Conservation (phyloP, 2,113 vertebrate species). For the Oophaga pumilio region DNA sequence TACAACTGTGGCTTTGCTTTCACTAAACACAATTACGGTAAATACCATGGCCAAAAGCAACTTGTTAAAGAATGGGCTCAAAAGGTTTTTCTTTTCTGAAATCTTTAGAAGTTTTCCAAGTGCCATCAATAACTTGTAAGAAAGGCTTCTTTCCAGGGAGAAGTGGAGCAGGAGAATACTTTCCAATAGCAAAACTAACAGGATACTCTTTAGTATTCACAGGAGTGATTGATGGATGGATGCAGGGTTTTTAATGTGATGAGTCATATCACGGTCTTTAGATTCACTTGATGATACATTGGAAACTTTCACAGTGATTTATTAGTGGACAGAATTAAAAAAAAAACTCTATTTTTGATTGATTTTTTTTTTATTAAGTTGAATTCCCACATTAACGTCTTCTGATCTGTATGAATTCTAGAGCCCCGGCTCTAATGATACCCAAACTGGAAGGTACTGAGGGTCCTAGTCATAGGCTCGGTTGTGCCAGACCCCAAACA, state of each 20-base stretch:
- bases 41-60: constrained; percentile 18
- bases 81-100: background rate
- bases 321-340: background rate
- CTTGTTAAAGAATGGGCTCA: background rate
- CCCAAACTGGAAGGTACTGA: background rate
- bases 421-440: background rate
- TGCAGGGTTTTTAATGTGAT: background rate
- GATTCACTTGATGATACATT: background rate
- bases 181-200: constrained; percentile 10
- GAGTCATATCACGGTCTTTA: background rate
- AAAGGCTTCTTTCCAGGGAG: background rate
- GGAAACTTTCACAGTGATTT: background rate
- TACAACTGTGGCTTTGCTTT: background rate
- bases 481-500: background rate
- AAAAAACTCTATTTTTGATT: background rate
- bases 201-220: background rate
- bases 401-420: background rate
- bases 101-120: constrained; percentile 31
- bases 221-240: constrained; percentile 7
- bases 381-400: background rate
- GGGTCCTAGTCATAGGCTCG: background rate
- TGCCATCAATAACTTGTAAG: background rate
- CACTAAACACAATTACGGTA: constrained; percentile 2
- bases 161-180: constrained; percentile 1
- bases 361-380: background rate